Percentiles rank a stretch among this genome's conserved stretches.
phyloP scores from a whole-genome alignment of 2,797 vertebrate genomes.

The Coracias cyanogaster region DNA sequence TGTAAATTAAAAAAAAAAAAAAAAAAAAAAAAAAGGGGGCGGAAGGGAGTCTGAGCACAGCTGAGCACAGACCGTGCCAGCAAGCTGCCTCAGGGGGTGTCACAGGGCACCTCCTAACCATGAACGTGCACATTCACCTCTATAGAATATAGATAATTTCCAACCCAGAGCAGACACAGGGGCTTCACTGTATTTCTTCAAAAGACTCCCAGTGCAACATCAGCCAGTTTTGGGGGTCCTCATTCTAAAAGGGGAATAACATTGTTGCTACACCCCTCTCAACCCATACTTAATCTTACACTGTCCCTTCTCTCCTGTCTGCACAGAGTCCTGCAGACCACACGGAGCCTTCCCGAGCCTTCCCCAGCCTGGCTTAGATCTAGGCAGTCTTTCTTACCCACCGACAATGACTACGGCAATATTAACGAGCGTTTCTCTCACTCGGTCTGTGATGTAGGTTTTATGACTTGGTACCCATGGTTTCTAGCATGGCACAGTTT shows the following conservation, averaged over 20 bases:
- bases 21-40: no score
- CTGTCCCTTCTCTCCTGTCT: background rate
- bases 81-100: accelerated
- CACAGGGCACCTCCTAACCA: background rate
- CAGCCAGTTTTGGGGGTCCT: background rate
- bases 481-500: background rate
- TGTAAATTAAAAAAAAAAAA: no score
- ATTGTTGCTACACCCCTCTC: background rate
- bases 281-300: no score
- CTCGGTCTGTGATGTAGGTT: background rate
- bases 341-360: background rate
- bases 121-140: accelerated
- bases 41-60: no score
- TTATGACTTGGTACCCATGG: background rate
- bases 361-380: no score
- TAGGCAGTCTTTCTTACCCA: background rate
- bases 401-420: no score
- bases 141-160: background rate
- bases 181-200: background rate
- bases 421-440: background rate
- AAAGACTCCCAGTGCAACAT: background rate
- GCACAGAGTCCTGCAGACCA: background rate
- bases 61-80: background rate
- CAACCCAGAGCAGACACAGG: accelerated
- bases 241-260: background rate